Base-by-base conservation (phyloP, 2,888 invertebrate species). In the Tenthredo distinguenda region DNA sequence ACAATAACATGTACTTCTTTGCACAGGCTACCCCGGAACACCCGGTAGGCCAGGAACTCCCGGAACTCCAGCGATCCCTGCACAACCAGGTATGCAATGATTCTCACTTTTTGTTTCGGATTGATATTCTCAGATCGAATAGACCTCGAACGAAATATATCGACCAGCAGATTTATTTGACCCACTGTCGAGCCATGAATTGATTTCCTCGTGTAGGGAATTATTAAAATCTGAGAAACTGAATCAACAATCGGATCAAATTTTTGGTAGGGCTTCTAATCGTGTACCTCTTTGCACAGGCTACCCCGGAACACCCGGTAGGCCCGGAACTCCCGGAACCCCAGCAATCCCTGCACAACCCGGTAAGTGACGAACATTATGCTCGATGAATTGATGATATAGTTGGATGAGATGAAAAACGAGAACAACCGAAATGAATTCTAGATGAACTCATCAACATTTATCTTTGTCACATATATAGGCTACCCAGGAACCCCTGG, bases 21-120 rank as follows among this genome's bases (percentile, higher is more conserved):
- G 37, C 37, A 37, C 37, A 37, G 37, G 37, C 37, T 37, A 37
- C 37, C 37, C 90, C 37, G 86, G 86, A 58, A 86, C 85, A 12
- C 87, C 88, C 71, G 91, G 83, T 86, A 87, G 6, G 0, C 92
- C 91, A 86, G 91, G 90, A 0, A 82, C 88, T 7, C 91, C 91
- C 47, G 92, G 92, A 18, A 89, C 89, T 83, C 92, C 92, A 31
- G 90, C 90, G 43, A 88, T 88, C 21, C 91, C 90, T 6, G 90
- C 88, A 0, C 89, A 89, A 12, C 89, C 90, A 0, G 88, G 87
- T 9, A 89, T 43, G 21, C 3, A 43, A 43, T 12, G 12, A 43
- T 43, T 43, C 0, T 43, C 43, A 26, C 15, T 43, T 37, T 12
- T 9, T 21, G 43, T 43, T 43, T 43, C 2, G 43, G 12, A 43